These are phyloP conservation scores for Lepus americanus DNA, from an alignment of 2,113 vertebrate genomes.

Conservation along the genomic window DNA sequence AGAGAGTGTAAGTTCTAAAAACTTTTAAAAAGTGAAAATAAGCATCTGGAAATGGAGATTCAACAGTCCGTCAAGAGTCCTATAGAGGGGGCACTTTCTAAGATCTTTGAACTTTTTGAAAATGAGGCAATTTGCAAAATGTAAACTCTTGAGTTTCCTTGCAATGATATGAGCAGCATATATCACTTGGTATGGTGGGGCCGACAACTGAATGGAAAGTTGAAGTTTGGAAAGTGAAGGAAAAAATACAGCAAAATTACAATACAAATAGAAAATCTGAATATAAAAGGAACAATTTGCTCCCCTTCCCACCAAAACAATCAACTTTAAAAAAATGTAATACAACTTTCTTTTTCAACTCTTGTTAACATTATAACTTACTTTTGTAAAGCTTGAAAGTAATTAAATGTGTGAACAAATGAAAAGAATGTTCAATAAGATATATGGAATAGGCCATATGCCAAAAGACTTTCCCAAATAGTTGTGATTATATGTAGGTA, in stretches of 20 bases:
- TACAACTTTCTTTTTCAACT: background rate
- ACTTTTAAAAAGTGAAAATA: conserved; percentile 63
- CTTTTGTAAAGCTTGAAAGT: conserved; percentile 12
- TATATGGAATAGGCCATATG: background rate
- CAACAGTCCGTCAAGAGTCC: conserved; percentile 74
- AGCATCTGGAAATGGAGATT: background rate
- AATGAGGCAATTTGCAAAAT: conserved; percentile 7
- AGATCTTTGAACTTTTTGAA: conserved; percentile 63
- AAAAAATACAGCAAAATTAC: background rate
- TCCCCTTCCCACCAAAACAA: background rate
- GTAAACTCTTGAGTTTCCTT: conserved; percentile 21
- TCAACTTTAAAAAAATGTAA: conserved; percentile 25
- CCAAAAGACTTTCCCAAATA: background rate
- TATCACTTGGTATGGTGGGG: background rate
- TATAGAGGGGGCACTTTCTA: conserved; percentile 86
- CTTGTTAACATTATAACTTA: conserved; percentile 10
- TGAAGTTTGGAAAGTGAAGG: background rate
- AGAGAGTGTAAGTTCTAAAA: conserved; percentile 39
- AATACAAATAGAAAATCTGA: background rate
- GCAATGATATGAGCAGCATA: background rate
- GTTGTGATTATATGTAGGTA: conserved; percentile 16
- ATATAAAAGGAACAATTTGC: conserved; percentile 18
- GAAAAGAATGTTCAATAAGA: background rate
- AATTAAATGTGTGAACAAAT: background rate
- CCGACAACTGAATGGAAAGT: conserved; percentile 13